Evolutionary conservation across 2,888 invertebrate genomes (phyloP), one percentile per base, ranked within the genome.

Genomic region (Ochropacha duplaris): DNA sequence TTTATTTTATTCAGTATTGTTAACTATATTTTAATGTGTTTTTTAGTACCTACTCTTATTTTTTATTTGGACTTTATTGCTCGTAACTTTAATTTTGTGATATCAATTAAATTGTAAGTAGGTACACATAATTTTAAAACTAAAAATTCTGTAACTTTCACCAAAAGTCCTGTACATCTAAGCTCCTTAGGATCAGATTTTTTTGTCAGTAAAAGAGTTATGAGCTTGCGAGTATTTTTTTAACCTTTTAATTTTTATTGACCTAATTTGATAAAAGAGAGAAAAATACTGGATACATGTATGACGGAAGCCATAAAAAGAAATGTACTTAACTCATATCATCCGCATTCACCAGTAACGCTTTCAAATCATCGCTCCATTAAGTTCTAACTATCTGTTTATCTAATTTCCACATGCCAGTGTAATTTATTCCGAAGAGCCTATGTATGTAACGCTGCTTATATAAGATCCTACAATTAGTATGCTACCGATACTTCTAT

Each of bases 391-490:
- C 44, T 44, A 44, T 44, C 44, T 44, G 44, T 44, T 44, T 9
- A 44, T 44, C 44, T 44, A 44, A 44, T 44, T 44, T 44, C 44
- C 19, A 44, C 44, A 44, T 44, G 19, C 44, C 44, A 44, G 26
- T 50, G 24, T 50, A 26, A 26, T 50, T 50, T 50, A 44, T 19
- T 44, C 44, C 19, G 0, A n/a, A 50, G 26, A 51, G 28, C 12
- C 11, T 9, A 51, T 51, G 24, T 9, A 51, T 51, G 24, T 51
- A 16, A 51, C 44, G 16, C 39, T 9, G 50, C 22, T 52, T 34
- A 52, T 52, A 22, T 52, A 52, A 52, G 31, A 19, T 22, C 9
- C 19, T 52, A 31, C 52, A 52, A 52, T 22, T 16, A 16, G 52
- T 31, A 52, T 52, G 14, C 52, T 31, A 6, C 28, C 28, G 51